Evolutionary conservation across 2,113 vertebrate genomes (phyloP).

Genomic region (Astur gentilis): DNA sequence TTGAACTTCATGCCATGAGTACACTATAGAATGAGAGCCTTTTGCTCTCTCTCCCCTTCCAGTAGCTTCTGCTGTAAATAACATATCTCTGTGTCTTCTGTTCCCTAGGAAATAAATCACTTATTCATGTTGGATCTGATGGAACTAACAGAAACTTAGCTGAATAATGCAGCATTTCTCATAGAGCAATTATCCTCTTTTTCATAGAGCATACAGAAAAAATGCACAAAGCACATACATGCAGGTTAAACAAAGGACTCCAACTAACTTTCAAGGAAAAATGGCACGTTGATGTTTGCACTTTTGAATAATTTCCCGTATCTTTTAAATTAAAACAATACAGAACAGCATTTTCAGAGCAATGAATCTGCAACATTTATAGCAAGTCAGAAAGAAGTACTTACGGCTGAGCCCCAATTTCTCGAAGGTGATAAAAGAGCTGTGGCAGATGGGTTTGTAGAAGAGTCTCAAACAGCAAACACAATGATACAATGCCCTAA

Average conservation of each 20-base stretch:
- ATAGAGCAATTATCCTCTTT: not conserved
- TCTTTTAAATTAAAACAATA: not conserved
- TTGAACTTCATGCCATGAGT: not conserved
- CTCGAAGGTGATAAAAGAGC: constrained; percentile 93
- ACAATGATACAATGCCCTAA: constrained; percentile 93
- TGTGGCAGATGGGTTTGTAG: constrained; percentile 94
- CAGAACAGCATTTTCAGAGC: not conserved
- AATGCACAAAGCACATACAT: not conserved
- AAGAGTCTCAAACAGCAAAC: constrained; percentile 94
- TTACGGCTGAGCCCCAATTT: constrained; percentile 97
- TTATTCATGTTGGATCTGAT: not conserved
- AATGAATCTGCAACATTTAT: not conserved
- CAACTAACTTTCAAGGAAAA: not conserved
- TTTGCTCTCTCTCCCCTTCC: not conserved
- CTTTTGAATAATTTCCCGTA: not conserved
- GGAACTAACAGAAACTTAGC: not conserved
- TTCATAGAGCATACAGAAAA: not conserved
- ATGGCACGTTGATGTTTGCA: not conserved
- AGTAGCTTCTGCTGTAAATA: not conserved
- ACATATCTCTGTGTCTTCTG: not conserved
- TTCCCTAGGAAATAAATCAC: not conserved
- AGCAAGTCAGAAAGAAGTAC: constrained; percentile 57
- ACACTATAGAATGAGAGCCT: not conserved
- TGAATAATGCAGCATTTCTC: not conserved
- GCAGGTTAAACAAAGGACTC: not conserved